Percentiles rank a stretch among this genome's conserved stretches.
Evolutionary conservation across 2,113 vertebrate genomes (phyloP).

Genomic region (Clarias batrachus): DNA sequence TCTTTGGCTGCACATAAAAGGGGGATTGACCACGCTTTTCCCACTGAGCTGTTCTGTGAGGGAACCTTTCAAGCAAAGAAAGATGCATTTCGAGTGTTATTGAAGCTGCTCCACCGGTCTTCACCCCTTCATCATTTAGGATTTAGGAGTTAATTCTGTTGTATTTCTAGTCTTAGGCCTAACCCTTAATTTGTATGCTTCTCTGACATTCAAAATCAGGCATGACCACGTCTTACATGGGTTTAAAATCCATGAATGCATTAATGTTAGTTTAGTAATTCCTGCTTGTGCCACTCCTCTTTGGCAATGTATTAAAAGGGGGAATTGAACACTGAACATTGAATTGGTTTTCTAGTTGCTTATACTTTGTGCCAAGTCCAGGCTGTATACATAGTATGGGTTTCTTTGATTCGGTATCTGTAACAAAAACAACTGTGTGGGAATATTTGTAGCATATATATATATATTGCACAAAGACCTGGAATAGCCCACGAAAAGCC

Average conservation of each 20-base stretch:
- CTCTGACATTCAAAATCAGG: slow-evolving; percentile 19
- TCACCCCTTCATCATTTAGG: slow-evolving; percentile 38
- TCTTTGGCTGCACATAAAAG: slow-evolving; percentile 46
- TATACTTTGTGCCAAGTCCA: slow-evolving; percentile 27
- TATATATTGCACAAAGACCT: background rate
- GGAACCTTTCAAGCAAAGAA: slow-evolving; percentile 35
- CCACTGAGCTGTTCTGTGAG: slow-evolving; percentile 33
- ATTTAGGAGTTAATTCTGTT: slow-evolving; percentile 34
- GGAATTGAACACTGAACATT: slow-evolving; percentile 26
- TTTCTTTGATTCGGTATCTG: slow-evolving; percentile 5
- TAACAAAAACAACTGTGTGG: background rate
- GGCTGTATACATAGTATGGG: background rate
- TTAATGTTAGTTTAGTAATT: slow-evolving; percentile 34
- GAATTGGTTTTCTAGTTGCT: slow-evolving; percentile 34
- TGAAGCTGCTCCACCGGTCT: slow-evolving; percentile 40
- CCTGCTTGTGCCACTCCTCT: slow-evolving; percentile 31
- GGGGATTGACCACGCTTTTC: slow-evolving; percentile 37
- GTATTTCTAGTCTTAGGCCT: slow-evolving; percentile 39
- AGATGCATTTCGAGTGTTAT: slow-evolving; percentile 17
- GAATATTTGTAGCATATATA: background rate
- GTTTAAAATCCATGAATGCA: slow-evolving; percentile 34
- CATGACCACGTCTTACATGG: slow-evolving; percentile 26
- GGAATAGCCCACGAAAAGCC: background rate
- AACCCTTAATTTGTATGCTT: slow-evolving; percentile 40
- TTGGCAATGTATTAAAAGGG: slow-evolving; percentile 28